These are phyloP conservation scores for Dasypogon diadema DNA, from an alignment of 2,888 invertebrate genomes.

Conservation along the genomic window DNA sequence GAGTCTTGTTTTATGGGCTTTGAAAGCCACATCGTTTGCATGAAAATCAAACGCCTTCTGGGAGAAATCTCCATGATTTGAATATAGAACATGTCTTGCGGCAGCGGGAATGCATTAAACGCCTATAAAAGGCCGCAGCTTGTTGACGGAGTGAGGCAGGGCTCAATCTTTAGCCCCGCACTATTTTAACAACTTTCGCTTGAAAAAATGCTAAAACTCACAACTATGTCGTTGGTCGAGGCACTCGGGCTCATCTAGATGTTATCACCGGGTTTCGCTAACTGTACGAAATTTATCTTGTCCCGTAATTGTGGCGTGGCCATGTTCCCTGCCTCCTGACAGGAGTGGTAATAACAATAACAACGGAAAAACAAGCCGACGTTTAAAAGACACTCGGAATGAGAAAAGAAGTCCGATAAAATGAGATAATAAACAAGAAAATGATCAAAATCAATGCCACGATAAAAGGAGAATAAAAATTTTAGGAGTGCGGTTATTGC, in stretches of 20 bases:
- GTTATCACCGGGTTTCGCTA: conserved; percentile 33
- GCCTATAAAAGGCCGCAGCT: not conserved
- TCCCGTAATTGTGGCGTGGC: conserved; percentile 34
- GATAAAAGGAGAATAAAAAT: conserved; percentile 47
- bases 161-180: conserved; percentile 13
- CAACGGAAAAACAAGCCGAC: conserved; percentile 45
- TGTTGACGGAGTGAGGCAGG: not conserved
- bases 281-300: conserved; percentile 47
- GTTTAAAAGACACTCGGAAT: conserved; percentile 48
- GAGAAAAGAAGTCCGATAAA: conserved; percentile 45
- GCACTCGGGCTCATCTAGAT: not conserved
- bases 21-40: not conserved
- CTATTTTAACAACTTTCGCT: conserved; percentile 19
- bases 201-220: not conserved
- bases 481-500: conserved; percentile 47
- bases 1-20: not conserved
- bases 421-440: conserved; percentile 47
- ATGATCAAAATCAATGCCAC: conserved; percentile 47
- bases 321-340: conserved; percentile 16
- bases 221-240: conserved; percentile 3
- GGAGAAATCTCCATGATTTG: not conserved
- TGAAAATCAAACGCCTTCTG: not conserved
- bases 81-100: conserved; percentile 3
- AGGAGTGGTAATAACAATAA: conserved; percentile 48
- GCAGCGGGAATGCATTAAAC: not conserved